phyloP scores from a whole-genome alignment of 2,113 vertebrate genomes.

The Hemicordylus capensis region DNA sequence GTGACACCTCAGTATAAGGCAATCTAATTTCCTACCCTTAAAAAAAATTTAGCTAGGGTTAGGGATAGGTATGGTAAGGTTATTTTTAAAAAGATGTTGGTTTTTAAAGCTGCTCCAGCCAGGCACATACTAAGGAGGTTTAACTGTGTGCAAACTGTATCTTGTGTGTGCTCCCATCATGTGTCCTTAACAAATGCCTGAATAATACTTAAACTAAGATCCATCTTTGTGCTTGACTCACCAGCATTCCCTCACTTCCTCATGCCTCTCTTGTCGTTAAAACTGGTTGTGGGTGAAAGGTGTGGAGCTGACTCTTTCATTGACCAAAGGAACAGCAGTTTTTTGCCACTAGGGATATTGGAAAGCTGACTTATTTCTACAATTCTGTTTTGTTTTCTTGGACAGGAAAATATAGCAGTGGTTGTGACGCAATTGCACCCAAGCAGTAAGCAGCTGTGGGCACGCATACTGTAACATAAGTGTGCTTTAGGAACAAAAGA shows the following conservation, averaged over 20 bases:
- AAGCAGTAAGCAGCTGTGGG: background rate
- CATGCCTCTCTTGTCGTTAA: background rate
- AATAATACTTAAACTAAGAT: background rate
- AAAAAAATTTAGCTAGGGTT: too few species aligned
- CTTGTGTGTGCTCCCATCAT: conserved; percentile 3
- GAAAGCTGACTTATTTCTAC: background rate
- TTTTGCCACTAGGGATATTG: background rate
- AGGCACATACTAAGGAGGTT: conserved; percentile 10
- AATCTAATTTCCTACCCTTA: background rate
- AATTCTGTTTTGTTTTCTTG: background rate
- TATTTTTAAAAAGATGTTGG: background rate
- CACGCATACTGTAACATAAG: background rate
- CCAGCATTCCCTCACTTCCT: background rate
- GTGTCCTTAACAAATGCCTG: background rate
- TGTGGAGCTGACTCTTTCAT: background rate
- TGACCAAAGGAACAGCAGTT: background rate
- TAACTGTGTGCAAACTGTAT: background rate
- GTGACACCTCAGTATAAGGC: background rate
- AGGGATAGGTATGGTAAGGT: too few species aligned
- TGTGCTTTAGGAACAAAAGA: too few species aligned
- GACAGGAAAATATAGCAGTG: background rate
- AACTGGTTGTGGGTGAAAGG: background rate
- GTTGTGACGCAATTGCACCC: background rate
- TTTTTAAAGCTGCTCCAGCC: background rate
- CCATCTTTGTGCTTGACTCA: background rate